Conservation (phyloP, 2,888 invertebrate genomes). For the Steinernema carpocapsae region DNA sequence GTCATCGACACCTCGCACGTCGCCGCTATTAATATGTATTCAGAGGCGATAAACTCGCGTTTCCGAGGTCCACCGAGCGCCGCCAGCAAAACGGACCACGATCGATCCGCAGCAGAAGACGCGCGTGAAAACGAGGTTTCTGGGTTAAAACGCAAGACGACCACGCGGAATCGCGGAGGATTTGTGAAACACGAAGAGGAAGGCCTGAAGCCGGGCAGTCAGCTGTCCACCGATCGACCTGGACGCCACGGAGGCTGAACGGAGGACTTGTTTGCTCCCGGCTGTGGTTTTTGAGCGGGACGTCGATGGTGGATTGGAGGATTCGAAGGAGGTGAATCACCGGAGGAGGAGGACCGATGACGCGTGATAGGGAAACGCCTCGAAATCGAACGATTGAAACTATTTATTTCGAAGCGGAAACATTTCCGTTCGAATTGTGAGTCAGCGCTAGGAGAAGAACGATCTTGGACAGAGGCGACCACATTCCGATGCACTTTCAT, state of each 20-base stretch:
- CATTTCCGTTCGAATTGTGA: not conserved
- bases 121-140: conserved; percentile 22
- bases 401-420: not conserved
- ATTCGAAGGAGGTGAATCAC: conserved; percentile 17
- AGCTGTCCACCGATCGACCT: conserved; percentile 23
- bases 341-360: not conserved
- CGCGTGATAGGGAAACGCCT: not conserved
- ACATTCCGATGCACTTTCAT: conserved; percentile 17
- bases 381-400: not conserved
- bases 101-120: conserved; percentile 26
- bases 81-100: not conserved
- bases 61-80: not conserved
- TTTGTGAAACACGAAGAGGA: conserved; percentile 16
- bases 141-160: conserved; percentile 12
- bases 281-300: not conserved
- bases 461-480: too few relatives aligned
- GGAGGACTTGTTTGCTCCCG: not conserved
- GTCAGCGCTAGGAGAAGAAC: not conserved
- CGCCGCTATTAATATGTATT: not conserved
- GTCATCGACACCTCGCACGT: not conserved
- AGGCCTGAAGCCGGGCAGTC: conserved; percentile 15
- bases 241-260: conserved; percentile 2
- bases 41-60: conserved; percentile 19
- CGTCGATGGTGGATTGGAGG: not conserved
- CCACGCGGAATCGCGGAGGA: conserved; percentile 3